These are phyloP conservation scores for Campylorhamphus procurvoides DNA, from an alignment of 2,113 vertebrate species.

Conservation along the genomic window DNA sequence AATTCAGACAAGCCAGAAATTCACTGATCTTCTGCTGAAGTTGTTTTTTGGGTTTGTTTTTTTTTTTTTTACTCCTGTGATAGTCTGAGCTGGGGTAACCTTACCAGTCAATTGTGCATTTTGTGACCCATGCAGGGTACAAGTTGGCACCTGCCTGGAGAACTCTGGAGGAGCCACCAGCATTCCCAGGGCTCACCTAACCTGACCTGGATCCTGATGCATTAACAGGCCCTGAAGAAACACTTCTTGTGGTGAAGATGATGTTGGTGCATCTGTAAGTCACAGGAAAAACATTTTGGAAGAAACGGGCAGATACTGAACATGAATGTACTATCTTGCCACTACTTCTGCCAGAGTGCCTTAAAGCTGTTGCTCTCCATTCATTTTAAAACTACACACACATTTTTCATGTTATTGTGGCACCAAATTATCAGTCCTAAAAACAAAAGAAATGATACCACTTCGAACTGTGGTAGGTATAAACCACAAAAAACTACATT, in stretches of 20 bases:
- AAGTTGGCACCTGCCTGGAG: not conserved
- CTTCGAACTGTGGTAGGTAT: slow-evolving; percentile 8
- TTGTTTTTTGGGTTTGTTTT: not conserved
- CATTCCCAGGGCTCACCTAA: not conserved
- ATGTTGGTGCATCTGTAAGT: not conserved
- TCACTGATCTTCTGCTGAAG: not conserved
- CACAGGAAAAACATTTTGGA: not conserved
- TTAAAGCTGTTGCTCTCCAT: not conserved
- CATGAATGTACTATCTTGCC: not conserved
- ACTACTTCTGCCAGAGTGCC: not conserved
- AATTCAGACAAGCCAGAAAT: not conserved
- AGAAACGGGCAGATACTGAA: not conserved
- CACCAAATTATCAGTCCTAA: slow-evolving; percentile 37
- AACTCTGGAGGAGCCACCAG: not conserved
- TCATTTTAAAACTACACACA: slow-evolving; percentile 32
- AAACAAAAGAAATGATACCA: slow-evolving; percentile 23
- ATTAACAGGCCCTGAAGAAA: not conserved
- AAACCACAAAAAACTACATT: slow-evolving; percentile 48
- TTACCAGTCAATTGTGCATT: not conserved
- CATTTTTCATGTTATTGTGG: slow-evolving; percentile 13
- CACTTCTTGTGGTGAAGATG: not conserved
- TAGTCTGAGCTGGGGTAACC: not conserved
- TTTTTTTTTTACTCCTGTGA: not conserved
- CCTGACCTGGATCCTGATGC: not conserved
- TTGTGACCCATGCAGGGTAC: not conserved